Evolutionary conservation across 1,140 invertebrate genomes (phyloP).

Genomic region (Caenorhabditis inopinata): DNA sequence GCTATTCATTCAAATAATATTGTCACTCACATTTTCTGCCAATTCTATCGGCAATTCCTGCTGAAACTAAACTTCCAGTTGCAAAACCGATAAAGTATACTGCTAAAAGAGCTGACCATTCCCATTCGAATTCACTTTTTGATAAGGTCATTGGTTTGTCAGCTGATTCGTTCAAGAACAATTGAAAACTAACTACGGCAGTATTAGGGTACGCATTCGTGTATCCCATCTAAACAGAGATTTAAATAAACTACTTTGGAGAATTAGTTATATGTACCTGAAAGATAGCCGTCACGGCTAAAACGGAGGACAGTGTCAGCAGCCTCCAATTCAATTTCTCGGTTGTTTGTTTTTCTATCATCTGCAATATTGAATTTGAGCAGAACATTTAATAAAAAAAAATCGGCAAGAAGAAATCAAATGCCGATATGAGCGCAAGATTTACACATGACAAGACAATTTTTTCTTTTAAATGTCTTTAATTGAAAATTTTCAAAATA

Average conservation of each 20-base stretch:
- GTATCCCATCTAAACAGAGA: slow-evolving; percentile 52
- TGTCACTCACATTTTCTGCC: slow-evolving; percentile 49
- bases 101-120: slow-evolving; percentile 54
- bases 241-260: neutral
- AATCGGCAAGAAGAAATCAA: too few relatives aligned
- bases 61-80: slow-evolving; percentile 41
- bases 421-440: too few relatives aligned
- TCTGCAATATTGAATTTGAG: too few relatives aligned
- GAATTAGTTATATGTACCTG: neutral
- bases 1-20: too few relatives aligned
- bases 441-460: too few relatives aligned
- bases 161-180: slow-evolving; percentile 44
- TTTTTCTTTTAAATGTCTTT: too few relatives aligned
- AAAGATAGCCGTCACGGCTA: slow-evolving; percentile 21
- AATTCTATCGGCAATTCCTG: slow-evolving; percentile 51
- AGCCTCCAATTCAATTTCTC: neutral
- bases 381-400: too few relatives aligned
- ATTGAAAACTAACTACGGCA: slow-evolving; percentile 46
- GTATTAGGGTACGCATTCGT: slow-evolving; percentile 54
- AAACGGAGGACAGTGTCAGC: neutral
- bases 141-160: neutral
- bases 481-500: too few relatives aligned
- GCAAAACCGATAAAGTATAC: slow-evolving; percentile 55
- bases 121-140: slow-evolving; percentile 44
- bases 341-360: too few relatives aligned